Base-by-base conservation (phyloP, 92 coral and sea anemone species). In the Zoanthus sociatus region DNA sequence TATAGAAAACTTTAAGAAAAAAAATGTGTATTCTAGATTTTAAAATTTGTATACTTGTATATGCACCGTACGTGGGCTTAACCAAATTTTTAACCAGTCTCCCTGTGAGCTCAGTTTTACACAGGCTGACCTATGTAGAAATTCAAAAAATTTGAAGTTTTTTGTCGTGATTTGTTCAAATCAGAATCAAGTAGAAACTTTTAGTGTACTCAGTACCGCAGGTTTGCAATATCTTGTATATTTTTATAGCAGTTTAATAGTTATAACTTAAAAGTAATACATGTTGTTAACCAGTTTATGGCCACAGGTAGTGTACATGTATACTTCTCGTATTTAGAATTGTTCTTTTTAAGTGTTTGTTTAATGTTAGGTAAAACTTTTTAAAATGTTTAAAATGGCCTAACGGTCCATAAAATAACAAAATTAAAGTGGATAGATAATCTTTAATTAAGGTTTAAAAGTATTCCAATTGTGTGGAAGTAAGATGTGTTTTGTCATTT, bases 21-120 rank as follows among this genome's bases (percentile, higher is more conserved):
- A 81, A 4, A 64, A 73, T 48, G 53, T 63, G 20, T 81, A 64
- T 46, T 79, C 74, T 55, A 81, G 63, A 67, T 20, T 20, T 61
- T 32, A 26, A 20, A 56, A 21, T 21, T 66, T 48, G 60, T 66
- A 64, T 33, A 17, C 12, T 66, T 81, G 46, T 69, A 33, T 77
- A 77, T 81, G 85, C 85, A 81, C 75, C 85, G 6, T 81, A 81
- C 85, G 85, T 81, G 85, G 75, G 75, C 1, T 79, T 18, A 63
- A 18, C 73, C 44, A 30, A 37, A 33, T 61, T 61, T 48, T 81
- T 64, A 26, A 7, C 44, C 47, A 61, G 85, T 46, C 61, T 20
- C 12, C 58, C 75, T 45, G 84, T 78, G 51, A 61, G 26, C 58
- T 53, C 21, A 47, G 30, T 18, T 20, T 6, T 46, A 6, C 82